Evolutionary conservation across 2,888 invertebrate genomes (phyloP), one percentile per base, ranked within the genome.

Genomic region (Eilema depressum): DNA sequence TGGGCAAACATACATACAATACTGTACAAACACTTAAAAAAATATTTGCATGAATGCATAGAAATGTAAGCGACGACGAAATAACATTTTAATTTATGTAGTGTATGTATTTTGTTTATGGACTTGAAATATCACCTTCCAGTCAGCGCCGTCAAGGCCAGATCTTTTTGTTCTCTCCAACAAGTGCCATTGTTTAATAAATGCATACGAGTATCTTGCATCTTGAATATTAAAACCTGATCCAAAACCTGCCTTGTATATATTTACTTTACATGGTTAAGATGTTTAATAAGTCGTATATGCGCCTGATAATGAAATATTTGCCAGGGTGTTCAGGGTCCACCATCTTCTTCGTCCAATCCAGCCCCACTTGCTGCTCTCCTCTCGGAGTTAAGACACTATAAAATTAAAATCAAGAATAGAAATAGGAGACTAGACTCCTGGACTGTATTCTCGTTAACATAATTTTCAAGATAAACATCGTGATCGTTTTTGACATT

Each of bases 171-270:
- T 68, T 68, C 62, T 25, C 53, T 5, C 23, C 28, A 53, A 68
- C 61, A 68, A 68, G 30, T 53, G 62, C 62, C 23, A 63, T 62
- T 68, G 62, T 63, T 62, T 67, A 68, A 56, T 28, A 41, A 66
- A 61, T 30, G 47, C 68, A 61, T 30, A 30, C 7, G n/a, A 56
- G 56, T 28, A 60, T 60, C 25, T 62, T 62, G 25, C 30, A 62
- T 62, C 53, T 62, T 68, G 53, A 56, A 41, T 60, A 47, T 61
- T 59, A 67, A 61, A 68, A 11, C 57, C 53, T 12, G 65, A 57
- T 65, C 33, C 37, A n/a, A 60, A 60, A 60, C 60, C 11, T 30
- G 61, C 3, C 20, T 30, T 61, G 10, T 11, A 7, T 59, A 57
- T 28, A 57, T 25, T 57, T 25, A 1, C 25, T 25, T 25, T 57